These are phyloP conservation scores for Synanthedon formicaeformis DNA, from an alignment of 2,888 invertebrate species.

Conservation along the genomic window DNA sequence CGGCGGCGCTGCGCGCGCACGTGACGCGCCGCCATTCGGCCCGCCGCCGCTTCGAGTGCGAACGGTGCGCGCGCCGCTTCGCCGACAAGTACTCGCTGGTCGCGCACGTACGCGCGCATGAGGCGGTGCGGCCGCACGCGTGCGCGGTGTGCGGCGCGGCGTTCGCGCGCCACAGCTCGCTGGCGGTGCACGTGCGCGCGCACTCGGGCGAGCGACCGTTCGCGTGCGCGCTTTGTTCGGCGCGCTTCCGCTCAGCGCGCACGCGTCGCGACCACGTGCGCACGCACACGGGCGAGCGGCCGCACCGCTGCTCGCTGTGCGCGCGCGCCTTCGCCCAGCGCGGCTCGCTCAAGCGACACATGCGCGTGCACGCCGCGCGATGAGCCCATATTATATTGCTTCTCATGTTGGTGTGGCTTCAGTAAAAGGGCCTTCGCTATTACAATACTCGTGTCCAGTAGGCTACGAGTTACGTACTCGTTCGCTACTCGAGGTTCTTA, in stretches of 20 bases:
- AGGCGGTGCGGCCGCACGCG: conserved; percentile 44
- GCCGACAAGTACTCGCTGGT: conserved; percentile 50
- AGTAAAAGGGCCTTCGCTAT: too few relatives aligned
- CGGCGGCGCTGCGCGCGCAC: conserved; percentile 37
- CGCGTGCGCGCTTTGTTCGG: conserved; percentile 39
- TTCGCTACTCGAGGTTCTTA: too few relatives aligned
- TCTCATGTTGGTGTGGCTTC: too few relatives aligned
- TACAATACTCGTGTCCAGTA: too few relatives aligned
- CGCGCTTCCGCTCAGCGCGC: conserved; percentile 35
- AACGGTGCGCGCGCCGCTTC: conserved; percentile 47
- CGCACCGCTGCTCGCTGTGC: conserved; percentile 48
- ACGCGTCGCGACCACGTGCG: conserved; percentile 35
- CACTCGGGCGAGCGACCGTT: conserved; percentile 56
- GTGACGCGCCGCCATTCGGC: conserved; percentile 38
- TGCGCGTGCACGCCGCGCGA: conserved; percentile 38
- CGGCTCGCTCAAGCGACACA: conserved; percentile 53
- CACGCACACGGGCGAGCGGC: conserved; percentile 57
- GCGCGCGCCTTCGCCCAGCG: conserved; percentile 52
- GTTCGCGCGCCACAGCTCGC: conserved; percentile 33
- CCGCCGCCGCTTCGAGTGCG: conserved; percentile 44
- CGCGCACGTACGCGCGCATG: conserved; percentile 50
- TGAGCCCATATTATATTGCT: too few relatives aligned
- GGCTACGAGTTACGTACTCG: too few relatives aligned
- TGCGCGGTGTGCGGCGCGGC: conserved; percentile 54
- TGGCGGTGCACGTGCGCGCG: conserved; percentile 50